Percentiles rank a stretch among this genome's conserved stretches.
These are phyloP conservation scores for Sinohyriopsis cumingii DNA, from an alignment of 2,888 invertebrate species.

Conservation along the genomic window DNA sequence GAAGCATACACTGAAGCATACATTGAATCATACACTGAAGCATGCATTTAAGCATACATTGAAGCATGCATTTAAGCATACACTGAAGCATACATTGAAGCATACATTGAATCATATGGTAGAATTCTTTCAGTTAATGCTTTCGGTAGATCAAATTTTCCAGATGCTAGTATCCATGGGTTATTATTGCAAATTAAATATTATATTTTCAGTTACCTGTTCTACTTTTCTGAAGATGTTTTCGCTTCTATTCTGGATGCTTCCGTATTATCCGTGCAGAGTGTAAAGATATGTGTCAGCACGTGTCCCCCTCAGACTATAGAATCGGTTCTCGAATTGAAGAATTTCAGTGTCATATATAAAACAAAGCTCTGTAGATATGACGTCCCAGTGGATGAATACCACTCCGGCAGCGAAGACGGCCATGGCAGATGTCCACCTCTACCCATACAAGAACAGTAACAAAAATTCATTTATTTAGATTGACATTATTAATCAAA, in stretches of 20 bases:
- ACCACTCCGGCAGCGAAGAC: conserved; percentile 36
- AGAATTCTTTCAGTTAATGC: too few relatives aligned
- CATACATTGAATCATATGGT: too few relatives aligned
- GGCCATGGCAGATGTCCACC: conserved; percentile 79
- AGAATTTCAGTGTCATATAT: too few relatives aligned
- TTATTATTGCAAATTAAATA: conserved; percentile 2
- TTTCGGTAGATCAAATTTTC: too few relatives aligned
- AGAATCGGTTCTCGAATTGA: too few relatives aligned
- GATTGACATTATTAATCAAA: neutral
- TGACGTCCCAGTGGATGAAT: conserved; percentile 47
- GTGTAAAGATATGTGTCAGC: conserved; percentile 90
- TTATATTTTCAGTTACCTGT: conserved; percentile 40
- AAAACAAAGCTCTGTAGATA: conserved; percentile 79
- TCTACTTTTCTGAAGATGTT: conserved; percentile 45
- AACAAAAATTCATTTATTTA: conserved; percentile 23
- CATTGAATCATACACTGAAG: too few relatives aligned
- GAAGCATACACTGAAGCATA: too few relatives aligned
- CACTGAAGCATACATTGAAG: too few relatives aligned
- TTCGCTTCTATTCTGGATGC: conserved; percentile 19
- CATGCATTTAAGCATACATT: too few relatives aligned
- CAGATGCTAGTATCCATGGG: too few relatives aligned
- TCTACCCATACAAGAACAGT: conserved; percentile 84
- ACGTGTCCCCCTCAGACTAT: conserved; percentile 79
- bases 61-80: too few relatives aligned
- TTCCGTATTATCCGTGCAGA: neutral